These are phyloP conservation scores for Proctacanthus coquilletti DNA, from an alignment of 1,140 invertebrate genomes.

Conservation along the genomic window DNA sequence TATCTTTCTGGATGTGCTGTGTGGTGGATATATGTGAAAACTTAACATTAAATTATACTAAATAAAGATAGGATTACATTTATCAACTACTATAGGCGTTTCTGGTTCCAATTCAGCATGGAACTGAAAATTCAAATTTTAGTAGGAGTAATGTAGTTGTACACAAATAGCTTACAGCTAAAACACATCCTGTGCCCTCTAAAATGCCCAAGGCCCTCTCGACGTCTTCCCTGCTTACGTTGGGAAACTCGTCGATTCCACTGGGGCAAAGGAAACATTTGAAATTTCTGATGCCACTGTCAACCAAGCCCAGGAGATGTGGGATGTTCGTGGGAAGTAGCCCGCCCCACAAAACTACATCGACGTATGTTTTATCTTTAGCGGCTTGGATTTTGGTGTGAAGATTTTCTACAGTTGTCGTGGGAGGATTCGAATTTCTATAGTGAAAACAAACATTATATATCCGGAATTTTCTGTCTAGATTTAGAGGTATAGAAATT, in stretches of 20 bases:
- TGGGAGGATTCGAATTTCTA: conserved; percentile 55
- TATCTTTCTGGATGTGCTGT: conserved; percentile 43
- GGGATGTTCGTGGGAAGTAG: conserved; percentile 46
- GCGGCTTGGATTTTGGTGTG: conserved; percentile 41
- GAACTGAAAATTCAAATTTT: conserved; percentile 34
- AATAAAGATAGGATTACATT: no score
- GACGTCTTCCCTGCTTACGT: conserved; percentile 39
- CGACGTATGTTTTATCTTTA: conserved; percentile 42
- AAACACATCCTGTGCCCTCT: conserved; percentile 35
- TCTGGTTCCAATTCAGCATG: conserved; percentile 39
- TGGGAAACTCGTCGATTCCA: conserved; percentile 45
- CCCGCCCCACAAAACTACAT: conserved; percentile 63
- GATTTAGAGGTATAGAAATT: no score
- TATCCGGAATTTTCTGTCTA: no score
- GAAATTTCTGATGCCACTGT: conserved; percentile 52
- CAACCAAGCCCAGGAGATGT: conserved; percentile 39
- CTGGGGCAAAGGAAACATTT: conserved; percentile 56
- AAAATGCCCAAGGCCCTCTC: conserved; percentile 37
- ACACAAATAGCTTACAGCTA: conserved; percentile 35
- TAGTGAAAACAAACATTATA: no score
- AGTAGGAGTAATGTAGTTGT: neutral
- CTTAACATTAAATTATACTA: no score
- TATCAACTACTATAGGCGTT: neutral
- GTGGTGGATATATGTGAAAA: no score
- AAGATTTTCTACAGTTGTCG: conserved; percentile 43